Evolutionary conservation across 30 jellyfish, hydroid and myxozoan species (phyloP).

Genomic region (Aurelia sp.): DNA sequence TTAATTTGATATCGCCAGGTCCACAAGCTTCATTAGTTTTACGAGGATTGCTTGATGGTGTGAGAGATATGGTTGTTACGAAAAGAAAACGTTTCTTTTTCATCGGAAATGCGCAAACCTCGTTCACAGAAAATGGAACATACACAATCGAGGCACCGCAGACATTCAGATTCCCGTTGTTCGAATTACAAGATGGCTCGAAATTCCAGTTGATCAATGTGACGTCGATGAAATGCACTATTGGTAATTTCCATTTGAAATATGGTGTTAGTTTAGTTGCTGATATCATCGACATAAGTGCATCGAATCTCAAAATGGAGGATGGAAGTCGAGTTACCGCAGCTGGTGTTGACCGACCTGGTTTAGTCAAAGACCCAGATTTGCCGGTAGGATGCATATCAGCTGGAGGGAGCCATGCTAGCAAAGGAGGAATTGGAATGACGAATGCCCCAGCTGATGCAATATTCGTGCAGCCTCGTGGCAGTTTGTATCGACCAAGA

Average conservation of each 20-base stretch:
- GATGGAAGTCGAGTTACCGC: slow-evolving; percentile 73
- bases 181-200: slow-evolving; percentile 73
- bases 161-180: slow-evolving; percentile 70
- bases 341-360: slow-evolving; percentile 66
- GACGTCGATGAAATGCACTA: slow-evolving; percentile 72
- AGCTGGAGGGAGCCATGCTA: slow-evolving; percentile 80
- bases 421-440: slow-evolving; percentile 53
- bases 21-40: slow-evolving; percentile 69
- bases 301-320: slow-evolving; percentile 53
- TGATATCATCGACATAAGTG: slow-evolving; percentile 70
- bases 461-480: slow-evolving; percentile 33
- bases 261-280: slow-evolving; percentile 69
- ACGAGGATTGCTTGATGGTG: slow-evolving; percentile 73
- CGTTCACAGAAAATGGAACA: slow-evolving; percentile 72
- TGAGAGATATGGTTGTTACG: slow-evolving; percentile 72
- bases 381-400: slow-evolving; percentile 49
- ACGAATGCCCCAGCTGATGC: not conserved
- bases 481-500: slow-evolving; percentile 50
- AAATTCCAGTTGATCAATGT: slow-evolving; percentile 65
- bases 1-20: slow-evolving; percentile 45
- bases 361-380: slow-evolving; percentile 41
- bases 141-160: slow-evolving; percentile 61
- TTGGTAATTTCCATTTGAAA: slow-evolving; percentile 67
- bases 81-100: slow-evolving; percentile 56
- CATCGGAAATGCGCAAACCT: slow-evolving; percentile 70